Evolutionary conservation across 2,113 vertebrate species (phyloP).

Genomic region (Acrocephalus kingi): DNA sequence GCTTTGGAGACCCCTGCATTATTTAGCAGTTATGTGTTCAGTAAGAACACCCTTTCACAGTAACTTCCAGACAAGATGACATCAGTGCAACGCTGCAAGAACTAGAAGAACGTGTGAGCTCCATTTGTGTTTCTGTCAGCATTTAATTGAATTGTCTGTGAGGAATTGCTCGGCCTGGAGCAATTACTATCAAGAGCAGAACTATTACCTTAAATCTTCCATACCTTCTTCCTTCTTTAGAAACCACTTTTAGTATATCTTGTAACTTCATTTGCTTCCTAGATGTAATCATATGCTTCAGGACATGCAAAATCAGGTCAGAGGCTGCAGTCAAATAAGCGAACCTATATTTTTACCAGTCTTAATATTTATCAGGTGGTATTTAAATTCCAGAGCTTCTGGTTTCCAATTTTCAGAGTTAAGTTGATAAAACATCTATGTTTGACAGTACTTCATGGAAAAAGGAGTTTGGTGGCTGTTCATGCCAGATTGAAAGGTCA

Average conservation of each 20-base stretch:
- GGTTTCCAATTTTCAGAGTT: not conserved
- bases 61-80: constrained; percentile 24
- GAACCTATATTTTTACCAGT: not conserved
- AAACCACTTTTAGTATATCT: not conserved
- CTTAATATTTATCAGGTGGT: not conserved
- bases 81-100: not conserved
- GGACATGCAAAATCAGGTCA: not conserved
- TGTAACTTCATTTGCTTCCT: not conserved
- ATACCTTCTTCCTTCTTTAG: not conserved
- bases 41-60: not conserved
- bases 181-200: constrained; percentile 48
- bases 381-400: not conserved
- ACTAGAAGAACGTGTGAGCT: not conserved
- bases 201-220: constrained; percentile 57
- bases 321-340: not conserved
- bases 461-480: not conserved
- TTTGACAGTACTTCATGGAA: not conserved
- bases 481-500: constrained; percentile 1
- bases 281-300: not conserved
- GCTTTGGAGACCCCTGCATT: not conserved
- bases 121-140: constrained; percentile 58
- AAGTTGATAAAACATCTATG: constrained; percentile 13
- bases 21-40: not conserved
- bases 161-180: constrained; percentile 30
- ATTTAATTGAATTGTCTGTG: constrained; percentile 60